A percentile compares a stretch with the other conserved stretches of the same genome.
phyloP scores from a whole-genome alignment of 2,113 vertebrate species.

The Gavialis gangeticus region DNA sequence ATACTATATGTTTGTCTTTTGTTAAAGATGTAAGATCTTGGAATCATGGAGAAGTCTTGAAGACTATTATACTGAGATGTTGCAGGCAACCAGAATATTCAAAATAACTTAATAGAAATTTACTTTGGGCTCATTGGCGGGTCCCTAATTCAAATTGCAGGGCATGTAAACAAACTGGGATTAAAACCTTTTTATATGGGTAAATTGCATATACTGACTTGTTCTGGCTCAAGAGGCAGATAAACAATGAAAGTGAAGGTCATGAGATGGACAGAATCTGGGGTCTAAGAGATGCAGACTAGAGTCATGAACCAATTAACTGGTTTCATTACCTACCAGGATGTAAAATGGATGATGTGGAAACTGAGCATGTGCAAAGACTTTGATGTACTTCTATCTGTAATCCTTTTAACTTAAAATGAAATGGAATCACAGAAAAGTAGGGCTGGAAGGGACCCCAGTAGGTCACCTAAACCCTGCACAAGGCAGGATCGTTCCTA shows the following conservation, averaged over 20 bases:
- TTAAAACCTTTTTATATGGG: background rate
- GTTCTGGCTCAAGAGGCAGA: background rate
- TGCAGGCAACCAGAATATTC: background rate
- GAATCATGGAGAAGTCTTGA: background rate
- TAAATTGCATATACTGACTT: background rate
- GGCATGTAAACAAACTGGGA: background rate
- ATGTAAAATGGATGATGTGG: too few species aligned
- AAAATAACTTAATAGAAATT: too few species aligned
- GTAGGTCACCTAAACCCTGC: too few species aligned
- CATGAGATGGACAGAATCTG: background rate
- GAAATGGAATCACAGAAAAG: background rate
- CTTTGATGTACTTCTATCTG: background rate
- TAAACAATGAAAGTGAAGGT: background rate
- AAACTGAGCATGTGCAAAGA: too few species aligned
- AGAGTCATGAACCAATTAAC: background rate
- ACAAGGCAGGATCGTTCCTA: too few species aligned
- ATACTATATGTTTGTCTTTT: too few species aligned
- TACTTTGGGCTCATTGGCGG: constrained; percentile 19
- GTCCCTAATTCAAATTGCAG: constrained; percentile 27
- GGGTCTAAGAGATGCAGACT: background rate
- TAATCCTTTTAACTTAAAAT: background rate
- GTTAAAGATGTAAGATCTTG: too few species aligned
- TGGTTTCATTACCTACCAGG: too few species aligned
- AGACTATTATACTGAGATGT: constrained; percentile 2
- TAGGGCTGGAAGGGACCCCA: too few species aligned